These are phyloP conservation scores for Iselma pallidipennis DNA, from an alignment of 2,888 invertebrate genomes.

Conservation along the genomic window DNA sequence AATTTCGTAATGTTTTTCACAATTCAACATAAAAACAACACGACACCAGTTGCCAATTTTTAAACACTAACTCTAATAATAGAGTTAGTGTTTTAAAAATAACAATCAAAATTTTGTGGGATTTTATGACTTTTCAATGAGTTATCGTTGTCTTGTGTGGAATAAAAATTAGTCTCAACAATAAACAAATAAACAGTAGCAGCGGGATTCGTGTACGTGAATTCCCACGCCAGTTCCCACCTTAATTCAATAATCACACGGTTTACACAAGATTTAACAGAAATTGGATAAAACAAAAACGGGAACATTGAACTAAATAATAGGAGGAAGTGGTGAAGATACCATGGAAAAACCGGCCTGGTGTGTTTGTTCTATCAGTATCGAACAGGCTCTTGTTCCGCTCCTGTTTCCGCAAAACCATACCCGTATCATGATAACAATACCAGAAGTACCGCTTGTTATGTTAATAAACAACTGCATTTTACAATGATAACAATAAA, in stretches of 20 bases:
- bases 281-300: too few species aligned
- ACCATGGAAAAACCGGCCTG: constrained; percentile 40
- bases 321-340: constrained; percentile 44
- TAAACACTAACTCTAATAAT: too few species aligned
- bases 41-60: too few species aligned
- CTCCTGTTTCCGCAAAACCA: constrained; percentile 34
- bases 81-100: too few species aligned
- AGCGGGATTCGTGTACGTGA: neutral
- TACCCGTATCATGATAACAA: constrained; percentile 35
- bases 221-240: constrained; percentile 30
- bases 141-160: too few species aligned
- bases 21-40: too few species aligned
- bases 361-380: constrained; percentile 30
- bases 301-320: constrained; percentile 41
- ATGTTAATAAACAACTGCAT: constrained; percentile 22
- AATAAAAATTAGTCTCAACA: too few species aligned
- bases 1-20: too few species aligned
- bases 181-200: too few species aligned
- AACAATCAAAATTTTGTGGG: too few species aligned
- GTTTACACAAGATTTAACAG: too few species aligned
- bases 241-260: constrained; percentile 25
- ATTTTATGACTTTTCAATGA: too few species aligned
- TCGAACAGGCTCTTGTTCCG: constrained; percentile 37
- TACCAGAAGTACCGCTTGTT: constrained; percentile 24
- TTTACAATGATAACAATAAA: constrained; percentile 13